Conservation (phyloP, 2,113 vertebrate genomes). For the Agapornis roseicollis region DNA sequence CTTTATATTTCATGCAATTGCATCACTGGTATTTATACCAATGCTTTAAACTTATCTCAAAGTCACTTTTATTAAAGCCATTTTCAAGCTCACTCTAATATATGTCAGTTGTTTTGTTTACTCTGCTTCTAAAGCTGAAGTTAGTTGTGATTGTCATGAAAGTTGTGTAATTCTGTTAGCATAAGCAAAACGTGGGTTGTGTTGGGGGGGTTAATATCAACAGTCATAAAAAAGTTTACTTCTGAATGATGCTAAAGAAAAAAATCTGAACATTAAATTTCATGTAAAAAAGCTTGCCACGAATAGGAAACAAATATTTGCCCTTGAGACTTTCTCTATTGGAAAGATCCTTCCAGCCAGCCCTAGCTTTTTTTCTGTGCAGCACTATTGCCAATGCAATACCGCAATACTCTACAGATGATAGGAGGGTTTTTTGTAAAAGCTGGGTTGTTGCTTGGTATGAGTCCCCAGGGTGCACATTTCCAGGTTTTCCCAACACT, state of each 20-base stretch:
- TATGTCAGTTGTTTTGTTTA: neutral
- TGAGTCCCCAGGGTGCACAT: neutral
- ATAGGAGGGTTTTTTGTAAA: neutral
- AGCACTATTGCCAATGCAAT: neutral
- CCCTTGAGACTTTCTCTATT: neutral
- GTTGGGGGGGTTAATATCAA: neutral
- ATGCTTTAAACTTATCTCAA: neutral
- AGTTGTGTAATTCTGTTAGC: neutral
- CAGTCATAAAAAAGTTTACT: neutral
- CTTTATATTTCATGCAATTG: neutral
- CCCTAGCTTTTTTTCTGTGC: neutral
- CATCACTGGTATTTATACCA: neutral
- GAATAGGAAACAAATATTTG: neutral
- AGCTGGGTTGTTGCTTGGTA: neutral
- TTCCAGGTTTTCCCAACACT: neutral
- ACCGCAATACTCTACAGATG: neutral
- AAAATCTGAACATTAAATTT: neutral
- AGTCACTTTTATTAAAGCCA: slow-evolving; percentile 19
- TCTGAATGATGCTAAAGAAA: neutral
- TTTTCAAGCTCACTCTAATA: neutral
- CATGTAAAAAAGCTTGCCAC: neutral
- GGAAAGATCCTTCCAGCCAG: neutral
- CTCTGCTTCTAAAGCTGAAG: slow-evolving; percentile 3
- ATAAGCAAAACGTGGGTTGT: neutral
- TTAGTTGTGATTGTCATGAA: neutral